phyloP scores from a whole-genome alignment of 2,113 vertebrate genomes.

The Zapornia atra region DNA sequence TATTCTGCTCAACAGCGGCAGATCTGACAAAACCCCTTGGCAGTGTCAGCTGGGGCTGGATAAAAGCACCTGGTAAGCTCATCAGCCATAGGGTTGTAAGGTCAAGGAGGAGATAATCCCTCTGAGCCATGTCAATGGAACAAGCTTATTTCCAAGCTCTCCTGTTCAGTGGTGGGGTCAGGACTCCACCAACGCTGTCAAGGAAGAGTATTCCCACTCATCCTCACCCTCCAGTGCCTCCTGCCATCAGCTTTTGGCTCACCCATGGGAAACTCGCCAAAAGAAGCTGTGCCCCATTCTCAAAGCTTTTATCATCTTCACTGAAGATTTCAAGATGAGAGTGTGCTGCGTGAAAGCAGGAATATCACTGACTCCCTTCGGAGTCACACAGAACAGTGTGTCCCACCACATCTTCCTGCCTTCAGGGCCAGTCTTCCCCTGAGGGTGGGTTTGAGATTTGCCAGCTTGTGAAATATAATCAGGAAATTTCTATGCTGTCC shows the following conservation, averaged over 20 bases:
- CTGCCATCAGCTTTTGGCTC: background rate
- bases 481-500: background rate
- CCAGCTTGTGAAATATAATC: constrained; percentile 30
- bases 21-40: constrained; percentile 56
- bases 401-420: background rate
- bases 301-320: background rate
- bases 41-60: constrained; percentile 51
- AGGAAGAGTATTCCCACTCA: background rate
- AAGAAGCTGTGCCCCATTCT: background rate
- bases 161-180: background rate
- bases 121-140: constrained; percentile 50
- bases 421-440: constrained; percentile 3
- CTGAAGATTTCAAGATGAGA: background rate
- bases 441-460: background rate
- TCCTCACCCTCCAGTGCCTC: background rate
- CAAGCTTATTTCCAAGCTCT: constrained; percentile 56
- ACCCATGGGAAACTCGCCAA: background rate
- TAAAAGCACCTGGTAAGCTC: constrained; percentile 71
- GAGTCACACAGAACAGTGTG: background rate
- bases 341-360: background rate
- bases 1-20: constrained; percentile 32
- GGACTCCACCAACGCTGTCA: background rate
- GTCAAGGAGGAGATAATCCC: constrained; percentile 70
- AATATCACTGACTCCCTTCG: background rate
- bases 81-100: constrained; percentile 64